Evolutionary conservation across 2,888 invertebrate species (phyloP).

Genomic region (Vesta saturnalis): DNA sequence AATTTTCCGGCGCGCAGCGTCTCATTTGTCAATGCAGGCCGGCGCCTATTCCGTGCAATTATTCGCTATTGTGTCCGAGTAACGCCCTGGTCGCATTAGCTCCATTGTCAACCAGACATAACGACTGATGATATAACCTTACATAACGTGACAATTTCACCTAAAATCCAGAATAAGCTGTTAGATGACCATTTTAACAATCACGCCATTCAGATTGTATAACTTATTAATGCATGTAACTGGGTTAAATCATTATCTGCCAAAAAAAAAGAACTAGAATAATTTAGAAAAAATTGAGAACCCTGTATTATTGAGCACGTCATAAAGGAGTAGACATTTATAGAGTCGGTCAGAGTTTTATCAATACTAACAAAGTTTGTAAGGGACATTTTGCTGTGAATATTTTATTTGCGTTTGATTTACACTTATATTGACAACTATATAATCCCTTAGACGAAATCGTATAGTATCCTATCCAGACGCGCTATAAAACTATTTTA

Average conservation of each 20-base stretch:
- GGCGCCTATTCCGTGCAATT: conserved; percentile 54
- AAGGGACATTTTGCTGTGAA: not conserved
- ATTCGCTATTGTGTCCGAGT: conserved; percentile 53
- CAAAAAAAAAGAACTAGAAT: not conserved
- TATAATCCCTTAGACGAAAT: not conserved
- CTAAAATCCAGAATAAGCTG: conserved; percentile 16
- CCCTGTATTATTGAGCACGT: not conserved
- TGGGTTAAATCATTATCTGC: not conserved
- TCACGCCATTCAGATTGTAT: not conserved
- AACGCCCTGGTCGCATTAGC: conserved; percentile 52
- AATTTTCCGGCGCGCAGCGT: conserved; percentile 46
- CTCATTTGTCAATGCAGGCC: conserved; percentile 50
- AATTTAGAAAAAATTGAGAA: not conserved
- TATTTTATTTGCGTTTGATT: conserved; percentile 1
- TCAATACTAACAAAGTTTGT: conserved; percentile 1
- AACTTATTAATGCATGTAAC: not conserved
- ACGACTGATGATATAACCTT: conserved; percentile 37
- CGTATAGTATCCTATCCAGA: not conserved
- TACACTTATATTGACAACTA: conserved; percentile 1
- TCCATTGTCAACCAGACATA: conserved; percentile 48
- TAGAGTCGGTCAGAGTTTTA: not conserved
- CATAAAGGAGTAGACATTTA: conserved; percentile 1
- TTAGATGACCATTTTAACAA: conserved; percentile 17
- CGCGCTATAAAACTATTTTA: not conserved
- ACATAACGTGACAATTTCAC: conserved; percentile 39